Conservation (phyloP, 2,113 vertebrate genomes). For the Ameiurus melas region DNA sequence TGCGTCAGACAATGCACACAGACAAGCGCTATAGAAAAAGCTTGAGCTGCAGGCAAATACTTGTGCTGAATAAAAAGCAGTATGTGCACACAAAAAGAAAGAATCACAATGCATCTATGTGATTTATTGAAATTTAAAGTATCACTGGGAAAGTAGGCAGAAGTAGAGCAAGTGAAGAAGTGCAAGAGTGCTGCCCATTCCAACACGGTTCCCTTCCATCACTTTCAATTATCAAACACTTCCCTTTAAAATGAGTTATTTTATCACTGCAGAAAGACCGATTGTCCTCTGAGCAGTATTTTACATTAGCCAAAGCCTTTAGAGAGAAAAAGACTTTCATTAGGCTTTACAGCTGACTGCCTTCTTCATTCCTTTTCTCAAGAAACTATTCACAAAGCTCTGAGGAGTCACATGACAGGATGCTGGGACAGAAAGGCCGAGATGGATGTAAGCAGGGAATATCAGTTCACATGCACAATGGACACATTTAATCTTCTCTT, state of each 20-base stretch:
- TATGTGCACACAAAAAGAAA: slow-evolving; percentile 69
- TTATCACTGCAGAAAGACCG: slow-evolving; percentile 80
- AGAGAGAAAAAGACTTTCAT: slow-evolving; percentile 81
- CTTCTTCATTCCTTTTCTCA: slow-evolving; percentile 72
- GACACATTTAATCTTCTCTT: slow-evolving; percentile 73
- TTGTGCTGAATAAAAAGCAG: slow-evolving; percentile 51
- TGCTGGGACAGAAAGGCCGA: slow-evolving; percentile 50
- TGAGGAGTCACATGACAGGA: slow-evolving; percentile 58
- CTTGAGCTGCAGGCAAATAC: slow-evolving; percentile 31
- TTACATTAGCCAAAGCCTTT: slow-evolving; percentile 74
- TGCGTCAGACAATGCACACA: slow-evolving; percentile 65
- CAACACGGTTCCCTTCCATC: slow-evolving; percentile 79
- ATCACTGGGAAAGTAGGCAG: slow-evolving; percentile 35
- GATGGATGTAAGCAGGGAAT: slow-evolving; percentile 70
- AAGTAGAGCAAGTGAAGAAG: slow-evolving; percentile 72
- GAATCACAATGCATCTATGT: slow-evolving; percentile 78
- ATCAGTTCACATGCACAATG: slow-evolving; percentile 72
- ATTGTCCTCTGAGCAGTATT: slow-evolving; percentile 80
- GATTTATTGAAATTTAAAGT: slow-evolving; percentile 80
- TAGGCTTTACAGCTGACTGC: slow-evolving; percentile 82
- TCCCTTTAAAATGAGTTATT: slow-evolving; percentile 79
- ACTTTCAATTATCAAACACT: slow-evolving; percentile 84
- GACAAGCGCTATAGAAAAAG: slow-evolving; percentile 49
- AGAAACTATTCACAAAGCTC: slow-evolving; percentile 63
- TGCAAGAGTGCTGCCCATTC: slow-evolving; percentile 84